A percentile compares a stretch with the other conserved stretches of the same genome.
phyloP scores from a whole-genome alignment of 2,797 vertebrate species.

The Phalanger gymnotis region DNA sequence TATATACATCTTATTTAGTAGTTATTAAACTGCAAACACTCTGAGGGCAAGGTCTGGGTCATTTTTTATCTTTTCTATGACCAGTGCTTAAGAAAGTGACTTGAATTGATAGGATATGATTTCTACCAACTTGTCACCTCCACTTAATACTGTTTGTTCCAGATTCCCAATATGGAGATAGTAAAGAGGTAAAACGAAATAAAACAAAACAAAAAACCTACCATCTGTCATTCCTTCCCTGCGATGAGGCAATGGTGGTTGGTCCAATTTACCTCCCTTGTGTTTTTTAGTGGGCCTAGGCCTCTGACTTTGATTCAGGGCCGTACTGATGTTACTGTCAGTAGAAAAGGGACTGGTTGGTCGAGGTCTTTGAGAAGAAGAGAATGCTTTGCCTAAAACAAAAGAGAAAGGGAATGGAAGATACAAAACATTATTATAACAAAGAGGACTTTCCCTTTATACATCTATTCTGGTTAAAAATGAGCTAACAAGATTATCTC shows the following conservation, averaged over 20 bases:
- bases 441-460: conserved; percentile 43
- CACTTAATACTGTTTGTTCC: background rate
- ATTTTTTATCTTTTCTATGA: background rate
- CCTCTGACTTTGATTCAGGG: conserved; percentile 94
- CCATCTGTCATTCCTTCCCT: conserved; percentile 95
- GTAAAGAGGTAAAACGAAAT: background rate
- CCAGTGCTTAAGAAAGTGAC: background rate
- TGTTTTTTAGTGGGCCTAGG: conserved; percentile 94
- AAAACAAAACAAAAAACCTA: conserved; percentile 82
- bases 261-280: conserved; percentile 91
- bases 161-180: conserved; percentile 2
- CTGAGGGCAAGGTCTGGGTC: background rate
- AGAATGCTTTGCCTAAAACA: conserved; percentile 93
- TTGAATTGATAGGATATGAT: background rate
- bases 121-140: background rate
- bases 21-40: background rate
- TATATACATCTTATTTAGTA: background rate
- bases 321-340: conserved; percentile 94
- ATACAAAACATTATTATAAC: conserved; percentile 63
- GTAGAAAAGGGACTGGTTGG: conserved; percentile 98
- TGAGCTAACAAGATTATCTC: conserved; percentile 24
- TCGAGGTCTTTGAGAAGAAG: conserved; percentile 91
- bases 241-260: conserved; percentile 91
- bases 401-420: conserved; percentile 53
- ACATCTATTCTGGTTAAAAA: conserved; percentile 56